These are phyloP conservation scores for Tinea trinotella DNA, from an alignment of 2,888 invertebrate species.

Conservation along the genomic window DNA sequence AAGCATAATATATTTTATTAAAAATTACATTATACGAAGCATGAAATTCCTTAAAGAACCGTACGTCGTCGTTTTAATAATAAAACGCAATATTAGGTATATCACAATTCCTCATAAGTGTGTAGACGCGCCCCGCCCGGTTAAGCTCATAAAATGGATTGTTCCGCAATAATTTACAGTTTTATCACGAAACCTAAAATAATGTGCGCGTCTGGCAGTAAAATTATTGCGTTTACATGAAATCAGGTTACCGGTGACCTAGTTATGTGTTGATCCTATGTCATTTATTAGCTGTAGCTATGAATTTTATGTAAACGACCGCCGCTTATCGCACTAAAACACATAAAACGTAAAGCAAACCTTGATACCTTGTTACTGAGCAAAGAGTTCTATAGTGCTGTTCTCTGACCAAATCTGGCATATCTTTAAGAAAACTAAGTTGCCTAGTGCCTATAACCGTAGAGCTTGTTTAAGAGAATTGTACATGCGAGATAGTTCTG, in stretches of 20 bases:
- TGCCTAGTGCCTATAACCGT: no score
- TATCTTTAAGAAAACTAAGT: no score
- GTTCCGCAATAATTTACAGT: slow-evolving; percentile 33
- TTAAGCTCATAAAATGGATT: slow-evolving; percentile 13
- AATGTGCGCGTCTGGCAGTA: slow-evolving; percentile 28
- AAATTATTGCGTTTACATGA: slow-evolving; percentile 27
- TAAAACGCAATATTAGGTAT: background rate
- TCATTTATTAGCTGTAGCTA: background rate
- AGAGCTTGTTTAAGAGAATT: no score
- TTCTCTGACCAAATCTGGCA: no score
- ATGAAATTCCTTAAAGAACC: background rate
- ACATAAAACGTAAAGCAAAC: no score
- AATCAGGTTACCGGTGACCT: slow-evolving; percentile 25
- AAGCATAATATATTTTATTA: no score
- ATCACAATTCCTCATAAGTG: background rate
- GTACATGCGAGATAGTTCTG: no score
- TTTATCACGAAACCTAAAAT: slow-evolving; percentile 38
- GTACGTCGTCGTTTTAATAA: background rate
- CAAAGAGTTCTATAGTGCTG: no score
- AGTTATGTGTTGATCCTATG: slow-evolving; percentile 10
- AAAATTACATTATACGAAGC: background rate
- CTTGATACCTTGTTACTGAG: no score
- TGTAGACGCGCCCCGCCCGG: background rate
- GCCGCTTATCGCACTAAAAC: background rate
- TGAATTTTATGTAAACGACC: background rate